A percentile compares a stretch with the other conserved stretches of the same genome.
Conservation (phyloP, 2,113 vertebrate species). For the Neogobius melanostomus region DNA sequence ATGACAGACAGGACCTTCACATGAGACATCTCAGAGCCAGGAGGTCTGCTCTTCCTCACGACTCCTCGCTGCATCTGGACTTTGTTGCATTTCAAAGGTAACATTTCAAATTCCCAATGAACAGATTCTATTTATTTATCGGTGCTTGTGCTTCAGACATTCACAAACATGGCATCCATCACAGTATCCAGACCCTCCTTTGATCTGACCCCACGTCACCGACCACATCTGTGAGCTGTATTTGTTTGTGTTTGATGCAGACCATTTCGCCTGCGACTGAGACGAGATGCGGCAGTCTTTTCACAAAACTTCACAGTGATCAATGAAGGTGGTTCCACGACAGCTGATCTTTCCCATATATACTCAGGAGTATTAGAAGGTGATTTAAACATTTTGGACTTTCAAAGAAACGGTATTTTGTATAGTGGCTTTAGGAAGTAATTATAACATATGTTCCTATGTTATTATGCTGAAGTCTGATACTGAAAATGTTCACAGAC, state of each 20-base stretch:
- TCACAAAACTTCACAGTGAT: constrained; percentile 62
- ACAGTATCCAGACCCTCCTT: constrained; percentile 1
- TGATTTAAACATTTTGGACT: constrained; percentile 27
- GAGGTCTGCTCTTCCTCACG: constrained; percentile 36
- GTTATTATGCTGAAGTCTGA: too few relatives aligned
- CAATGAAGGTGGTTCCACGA: constrained; percentile 34
- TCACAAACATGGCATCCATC: not conserved
- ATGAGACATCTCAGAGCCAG: constrained; percentile 57
- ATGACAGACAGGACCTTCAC: constrained; percentile 59
- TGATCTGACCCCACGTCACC: not conserved
- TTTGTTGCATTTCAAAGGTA: constrained; percentile 75
- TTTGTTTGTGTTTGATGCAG: constrained; percentile 51
- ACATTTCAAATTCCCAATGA: not conserved
- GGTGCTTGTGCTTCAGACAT: not conserved
- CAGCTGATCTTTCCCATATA: constrained; percentile 75
- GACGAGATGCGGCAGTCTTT: constrained; percentile 64
- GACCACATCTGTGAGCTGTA: constrained; percentile 29
- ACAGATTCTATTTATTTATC: constrained; percentile 6
- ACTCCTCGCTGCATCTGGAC: constrained; percentile 55
- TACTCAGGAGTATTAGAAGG: constrained; percentile 78
- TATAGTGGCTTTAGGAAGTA: too few relatives aligned
- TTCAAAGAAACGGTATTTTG: too few relatives aligned
- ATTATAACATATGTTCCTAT: too few relatives aligned
- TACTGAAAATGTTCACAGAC: too few relatives aligned
- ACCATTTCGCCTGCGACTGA: constrained; percentile 72